A percentile compares a stretch with the other conserved stretches of the same genome.
Conservation (phyloP, 2,888 invertebrate genomes). For the Neoascia interrupta region DNA sequence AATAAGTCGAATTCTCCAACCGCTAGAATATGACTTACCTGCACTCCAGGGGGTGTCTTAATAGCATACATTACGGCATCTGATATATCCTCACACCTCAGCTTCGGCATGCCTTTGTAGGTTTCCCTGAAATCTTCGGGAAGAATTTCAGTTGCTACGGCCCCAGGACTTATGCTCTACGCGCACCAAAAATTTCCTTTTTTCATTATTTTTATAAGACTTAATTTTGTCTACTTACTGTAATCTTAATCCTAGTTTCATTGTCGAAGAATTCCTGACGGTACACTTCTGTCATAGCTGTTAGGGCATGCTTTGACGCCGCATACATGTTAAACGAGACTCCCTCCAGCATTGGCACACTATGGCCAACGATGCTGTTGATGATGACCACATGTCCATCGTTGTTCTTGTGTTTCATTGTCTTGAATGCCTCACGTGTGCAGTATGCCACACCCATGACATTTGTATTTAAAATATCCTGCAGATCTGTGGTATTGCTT, state of each 20-base stretch:
- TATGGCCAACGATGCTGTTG: conserved; percentile 79
- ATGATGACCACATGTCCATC: conserved; percentile 81
- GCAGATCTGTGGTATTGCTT: conserved; percentile 75
- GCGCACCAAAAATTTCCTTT: conserved; percentile 1
- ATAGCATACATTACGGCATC: conserved; percentile 77
- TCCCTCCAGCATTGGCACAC: conserved; percentile 75
- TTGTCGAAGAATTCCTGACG: conserved; percentile 78
- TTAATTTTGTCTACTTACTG: conserved; percentile 68
- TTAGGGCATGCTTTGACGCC: conserved; percentile 78
- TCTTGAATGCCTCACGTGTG: conserved; percentile 80
- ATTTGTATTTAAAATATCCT: conserved; percentile 80
- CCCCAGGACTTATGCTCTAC: conserved; percentile 77
- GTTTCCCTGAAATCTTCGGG: conserved; percentile 76
- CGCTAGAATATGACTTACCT: conserved; percentile 70
- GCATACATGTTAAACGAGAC: conserved; percentile 78
- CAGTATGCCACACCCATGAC: conserved; percentile 80
- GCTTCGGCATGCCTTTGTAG: conserved; percentile 73
- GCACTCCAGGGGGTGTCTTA: conserved; percentile 75
- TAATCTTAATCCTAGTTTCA: conserved; percentile 76
- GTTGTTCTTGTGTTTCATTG: conserved; percentile 79
- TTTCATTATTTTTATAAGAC: background rate
- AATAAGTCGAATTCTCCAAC: background rate
- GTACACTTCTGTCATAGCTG: conserved; percentile 78
- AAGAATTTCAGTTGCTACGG: conserved; percentile 77
- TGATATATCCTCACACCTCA: conserved; percentile 76